These are phyloP conservation scores for Aythya baeri DNA, from an alignment of 2,113 vertebrate species.

Conservation along the genomic window DNA sequence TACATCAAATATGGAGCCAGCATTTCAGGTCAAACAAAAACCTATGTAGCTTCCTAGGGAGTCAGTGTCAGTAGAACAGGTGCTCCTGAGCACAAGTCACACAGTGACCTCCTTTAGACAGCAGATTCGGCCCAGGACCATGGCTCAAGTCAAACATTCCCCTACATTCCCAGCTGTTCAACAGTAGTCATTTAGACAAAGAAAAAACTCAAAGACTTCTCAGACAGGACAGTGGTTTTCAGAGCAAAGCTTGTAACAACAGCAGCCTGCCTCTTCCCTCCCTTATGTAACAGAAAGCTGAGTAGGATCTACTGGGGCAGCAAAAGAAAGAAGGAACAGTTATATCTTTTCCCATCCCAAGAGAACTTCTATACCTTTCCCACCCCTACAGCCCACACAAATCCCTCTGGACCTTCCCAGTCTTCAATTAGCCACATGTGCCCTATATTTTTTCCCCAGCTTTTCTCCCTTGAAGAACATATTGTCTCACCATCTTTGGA, in stretches of 20 bases:
- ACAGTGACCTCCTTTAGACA: background rate
- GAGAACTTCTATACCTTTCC: background rate
- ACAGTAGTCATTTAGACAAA: background rate
- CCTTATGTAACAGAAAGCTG: background rate
- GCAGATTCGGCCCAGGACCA: background rate
- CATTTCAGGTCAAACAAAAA: background rate
- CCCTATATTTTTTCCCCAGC: fast-evolving
- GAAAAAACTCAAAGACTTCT: background rate
- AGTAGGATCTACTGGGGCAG: background rate
- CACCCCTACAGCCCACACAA: fast-evolving
- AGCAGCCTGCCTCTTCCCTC: background rate
- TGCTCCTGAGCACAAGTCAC: fast-evolving
- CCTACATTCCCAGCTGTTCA: background rate
- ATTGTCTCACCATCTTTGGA: background rate
- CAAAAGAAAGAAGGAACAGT: background rate
- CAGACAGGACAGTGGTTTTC: background rate
- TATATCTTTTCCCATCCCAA: background rate
- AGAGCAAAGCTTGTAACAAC: background rate
- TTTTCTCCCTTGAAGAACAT: background rate
- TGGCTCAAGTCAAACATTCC: background rate
- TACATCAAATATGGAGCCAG: background rate
- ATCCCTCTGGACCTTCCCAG: background rate
- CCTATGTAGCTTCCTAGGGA: background rate
- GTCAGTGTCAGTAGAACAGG: background rate
- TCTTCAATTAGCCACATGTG: background rate